phyloP scores from a whole-genome alignment of 1,140 invertebrate genomes.

The Drosophila orosa region DNA sequence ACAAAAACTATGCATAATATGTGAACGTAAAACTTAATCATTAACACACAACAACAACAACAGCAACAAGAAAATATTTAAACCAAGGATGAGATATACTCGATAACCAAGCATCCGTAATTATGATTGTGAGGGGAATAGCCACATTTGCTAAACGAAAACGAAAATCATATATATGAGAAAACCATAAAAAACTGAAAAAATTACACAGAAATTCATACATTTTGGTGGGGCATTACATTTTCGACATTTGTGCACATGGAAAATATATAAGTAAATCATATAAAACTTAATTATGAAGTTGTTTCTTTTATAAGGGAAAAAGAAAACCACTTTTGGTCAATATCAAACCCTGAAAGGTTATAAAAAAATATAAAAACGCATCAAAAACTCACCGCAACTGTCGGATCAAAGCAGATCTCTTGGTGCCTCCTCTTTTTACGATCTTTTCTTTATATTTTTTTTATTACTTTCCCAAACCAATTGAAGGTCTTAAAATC shows the following conservation, averaged over 20 bases:
- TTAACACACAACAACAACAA: conserved; percentile 19
- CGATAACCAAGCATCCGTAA: conserved; percentile 56
- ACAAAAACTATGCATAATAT: conserved; percentile 50
- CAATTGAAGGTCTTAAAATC: conserved; percentile 41
- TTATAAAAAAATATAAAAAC: conserved; percentile 27
- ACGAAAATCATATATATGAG: conserved; percentile 26
- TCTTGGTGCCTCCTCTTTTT: background rate
- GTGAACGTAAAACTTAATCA: conserved; percentile 51
- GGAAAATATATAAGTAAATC: conserved; percentile 78
- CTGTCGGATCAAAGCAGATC: conserved; percentile 17
- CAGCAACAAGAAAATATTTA: conserved; percentile 54
- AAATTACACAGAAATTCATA: conserved; percentile 15
- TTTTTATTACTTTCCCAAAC: conserved; percentile 6
- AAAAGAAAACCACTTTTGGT: no score
- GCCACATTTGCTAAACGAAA: conserved; percentile 40
- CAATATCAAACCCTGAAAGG: no score
- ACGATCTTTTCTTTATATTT: background rate
- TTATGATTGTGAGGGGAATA: conserved; percentile 71
- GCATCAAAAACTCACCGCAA: conserved; percentile 70
- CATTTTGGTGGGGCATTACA: conserved; percentile 43
- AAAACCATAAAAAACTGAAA: conserved; percentile 20
- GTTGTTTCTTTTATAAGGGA: background rate
- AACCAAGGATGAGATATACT: conserved; percentile 43
- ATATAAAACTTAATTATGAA: conserved; percentile 62
- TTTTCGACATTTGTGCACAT: conserved; percentile 77